Percentiles rank a stretch among this genome's conserved stretches.
Conservation (phyloP, 2,888 invertebrate species). For the Eristalis pertinax region DNA sequence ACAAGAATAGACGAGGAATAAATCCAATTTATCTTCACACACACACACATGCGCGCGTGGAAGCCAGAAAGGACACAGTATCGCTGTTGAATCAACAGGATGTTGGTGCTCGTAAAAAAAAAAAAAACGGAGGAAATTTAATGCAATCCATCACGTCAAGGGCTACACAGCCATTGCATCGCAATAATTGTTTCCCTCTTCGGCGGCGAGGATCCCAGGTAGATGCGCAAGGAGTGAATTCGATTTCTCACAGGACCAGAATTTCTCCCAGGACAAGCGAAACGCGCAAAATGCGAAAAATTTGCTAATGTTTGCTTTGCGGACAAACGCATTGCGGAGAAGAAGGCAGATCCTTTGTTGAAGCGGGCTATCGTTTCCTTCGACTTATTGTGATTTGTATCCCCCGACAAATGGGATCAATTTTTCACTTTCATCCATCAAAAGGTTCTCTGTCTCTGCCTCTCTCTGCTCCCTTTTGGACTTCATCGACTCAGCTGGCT, state of each 20-base stretch:
- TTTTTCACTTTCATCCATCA: conserved; percentile 71
- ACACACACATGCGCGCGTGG: conserved; percentile 21
- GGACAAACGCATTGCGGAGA: conserved; percentile 47
- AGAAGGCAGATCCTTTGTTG: conserved; percentile 23
- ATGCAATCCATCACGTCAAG: conserved; percentile 62
- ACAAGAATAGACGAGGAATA: conserved; percentile 40
- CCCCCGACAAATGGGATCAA: conserved; percentile 68
- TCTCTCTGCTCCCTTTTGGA: conserved; percentile 1
- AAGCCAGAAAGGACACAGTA: conserved; percentile 15
- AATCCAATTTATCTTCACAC: conserved; percentile 48
- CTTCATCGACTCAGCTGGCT: conserved; percentile 39
- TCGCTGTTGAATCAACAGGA: conserved; percentile 74
- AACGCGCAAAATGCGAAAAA: not conserved
- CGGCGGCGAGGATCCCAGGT: conserved; percentile 18
- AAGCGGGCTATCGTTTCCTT: conserved; percentile 37
- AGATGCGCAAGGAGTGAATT: conserved; percentile 43
- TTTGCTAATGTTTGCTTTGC: conserved; percentile 62
- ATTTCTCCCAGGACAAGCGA: conserved; percentile 46
- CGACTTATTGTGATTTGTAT: conserved; percentile 62
- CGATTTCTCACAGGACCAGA: conserved; percentile 14
- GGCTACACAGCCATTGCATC: conserved; percentile 58
- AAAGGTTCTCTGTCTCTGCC: conserved; percentile 18
- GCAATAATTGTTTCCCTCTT: conserved; percentile 52
- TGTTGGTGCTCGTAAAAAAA: conserved; percentile 72
- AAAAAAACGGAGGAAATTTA: conserved; percentile 39